Base-by-base conservation (phyloP, 2,113 vertebrate species). In the Antechinus stuartii region DNA sequence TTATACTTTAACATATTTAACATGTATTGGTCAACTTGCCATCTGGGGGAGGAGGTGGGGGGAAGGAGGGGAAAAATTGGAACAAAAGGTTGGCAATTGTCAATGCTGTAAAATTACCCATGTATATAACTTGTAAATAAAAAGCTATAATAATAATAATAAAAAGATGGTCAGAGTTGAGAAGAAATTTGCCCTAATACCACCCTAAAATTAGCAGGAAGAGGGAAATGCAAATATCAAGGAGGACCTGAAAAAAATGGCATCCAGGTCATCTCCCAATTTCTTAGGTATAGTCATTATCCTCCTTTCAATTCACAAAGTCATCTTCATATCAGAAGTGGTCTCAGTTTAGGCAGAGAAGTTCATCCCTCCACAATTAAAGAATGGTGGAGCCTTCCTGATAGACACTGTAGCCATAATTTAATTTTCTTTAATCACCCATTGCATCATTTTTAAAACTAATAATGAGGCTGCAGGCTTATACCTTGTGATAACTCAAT, bases 401-500 rank as follows among this genome's bases (percentile, higher is more conserved):
- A 0, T 94, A 96, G 95, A 47, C 96, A 95, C 3, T 93, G 4
- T 97, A 95, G 47, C 96, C n/a, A 97, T 92, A 91, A 92, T 97
- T 97, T 96, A 47, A 92, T 53, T 54, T 93, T 95, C 46, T 95
- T 53, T 97, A 96, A 97, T 95, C 42, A 91, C 7, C 49, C 94
- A 16, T 91, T 96, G 50, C 26, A 90, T 90, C 92, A 93, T 97
- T 98, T 97, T 92, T 96, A 95, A 97, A 98, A 95, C 25, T 22
- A 50, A 90, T 95, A 96, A 94, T 1, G 30, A 95, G 94, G 42
- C 12, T 96, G 55, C 92, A 76, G 94, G 97, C 94, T 84, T 35
- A 68, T 49, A 84, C 91, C 95, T 96, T 93, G 92, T 95, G 95
- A 97, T 95, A 98, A 97, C 96, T 97, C 98, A 97, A 97, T 93